These are phyloP conservation scores for Anisognathus igniventris DNA, from an alignment of 2,797 vertebrate species.

Conservation along the genomic window DNA sequence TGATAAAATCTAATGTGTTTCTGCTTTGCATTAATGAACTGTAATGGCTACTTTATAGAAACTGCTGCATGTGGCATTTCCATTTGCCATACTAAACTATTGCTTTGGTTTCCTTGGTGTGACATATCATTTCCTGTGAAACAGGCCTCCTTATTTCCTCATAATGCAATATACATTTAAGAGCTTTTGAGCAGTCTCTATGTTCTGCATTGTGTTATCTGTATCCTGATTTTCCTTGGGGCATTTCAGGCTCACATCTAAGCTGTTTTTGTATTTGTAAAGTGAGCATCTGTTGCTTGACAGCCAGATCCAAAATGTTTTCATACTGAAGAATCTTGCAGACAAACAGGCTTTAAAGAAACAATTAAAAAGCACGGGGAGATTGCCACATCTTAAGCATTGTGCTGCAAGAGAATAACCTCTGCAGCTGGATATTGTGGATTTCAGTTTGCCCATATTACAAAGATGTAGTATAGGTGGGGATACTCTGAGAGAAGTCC, in stretches of 20 bases:
- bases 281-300: slow-evolving; percentile 28
- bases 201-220: slow-evolving; percentile 1
- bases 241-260: background rate
- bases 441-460: background rate
- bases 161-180: background rate
- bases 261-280: background rate
- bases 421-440: background rate
- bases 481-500: background rate
- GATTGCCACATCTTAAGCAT: background rate
- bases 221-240: background rate
- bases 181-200: background rate
- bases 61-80: background rate
- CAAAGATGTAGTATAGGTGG: background rate
- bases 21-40: background rate
- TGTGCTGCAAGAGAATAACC: background rate
- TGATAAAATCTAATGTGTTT: slow-evolving; percentile 8
- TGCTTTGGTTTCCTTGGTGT: slow-evolving; percentile 1
- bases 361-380: background rate
- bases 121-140: background rate
- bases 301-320: slow-evolving; percentile 36
- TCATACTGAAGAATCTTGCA: background rate
- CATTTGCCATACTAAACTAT: background rate
- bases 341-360: slow-evolving; percentile 21
- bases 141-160: background rate
- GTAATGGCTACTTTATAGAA: background rate